Evolutionary conservation across 2,113 vertebrate species (phyloP), one percentile per base, ranked within the genome.

Genomic region (Etheostoma spectabile): DNA sequence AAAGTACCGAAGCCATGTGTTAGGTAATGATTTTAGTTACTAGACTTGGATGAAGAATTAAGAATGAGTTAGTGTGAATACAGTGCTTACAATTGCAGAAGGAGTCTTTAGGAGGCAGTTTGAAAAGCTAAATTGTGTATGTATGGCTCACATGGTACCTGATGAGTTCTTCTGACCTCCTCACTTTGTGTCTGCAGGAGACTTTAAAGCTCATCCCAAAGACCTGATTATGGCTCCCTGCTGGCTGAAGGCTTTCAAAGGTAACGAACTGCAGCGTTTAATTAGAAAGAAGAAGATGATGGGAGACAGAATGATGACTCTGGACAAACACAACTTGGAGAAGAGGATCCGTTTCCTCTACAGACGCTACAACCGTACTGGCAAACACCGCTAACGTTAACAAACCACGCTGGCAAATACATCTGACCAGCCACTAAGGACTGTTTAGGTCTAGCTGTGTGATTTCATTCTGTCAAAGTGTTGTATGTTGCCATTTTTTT

Each of bases 331-430:
- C 84, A 96, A 96, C 10, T 92, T 99, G 80, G 96, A 94, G 48
- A 99, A 99, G 89, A 96, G 96, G 69, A 97, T 99, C 87, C 79
- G 89, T 0, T 99, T 93, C 89, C 95, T 99, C 78, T 99, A 98
- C 92, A 96, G 74, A 73, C 96, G 94, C 33, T 97, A 96, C 86
- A 99, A 99, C 92, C 95, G 97, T 10, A 93, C 82, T 0, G 97
- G 97, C 42, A 97, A 98, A 92, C 93, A 96, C 66, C 95, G 97
- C 59, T 99, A 95, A 93, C 16, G 1, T 13, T 19, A 64, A 48
- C n/a, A 16, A 38, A 64, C 15, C 12, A 10, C 12, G 10, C 18
- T 21, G 49, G 49, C 33, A 63, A 53, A 80, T 49, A 48, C 46
- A 16, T 77, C 46, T 27, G 19, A 74, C 8, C 65, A 49, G 30